These are phyloP conservation scores for Limnephilus auricula DNA, from an alignment of 2,888 invertebrate species.

Conservation along the genomic window DNA sequence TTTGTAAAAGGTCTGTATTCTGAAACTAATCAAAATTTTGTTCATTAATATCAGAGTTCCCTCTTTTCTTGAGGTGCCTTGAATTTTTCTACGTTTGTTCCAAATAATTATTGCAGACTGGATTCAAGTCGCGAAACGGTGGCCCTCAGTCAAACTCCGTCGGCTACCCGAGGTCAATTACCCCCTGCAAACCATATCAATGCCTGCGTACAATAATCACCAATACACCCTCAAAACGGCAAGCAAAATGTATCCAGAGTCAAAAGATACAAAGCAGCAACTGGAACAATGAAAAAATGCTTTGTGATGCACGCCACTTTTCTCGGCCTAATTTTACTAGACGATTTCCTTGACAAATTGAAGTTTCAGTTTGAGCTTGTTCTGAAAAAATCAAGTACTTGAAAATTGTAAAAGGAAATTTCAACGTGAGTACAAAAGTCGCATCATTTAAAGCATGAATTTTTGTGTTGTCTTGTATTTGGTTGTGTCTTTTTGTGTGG, in stretches of 20 bases:
- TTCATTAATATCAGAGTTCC: background rate
- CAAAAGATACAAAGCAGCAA: background rate
- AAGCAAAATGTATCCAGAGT: background rate
- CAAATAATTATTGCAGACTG: constrained; percentile 9
- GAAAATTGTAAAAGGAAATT: constrained; percentile 14
- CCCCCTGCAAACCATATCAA: constrained; percentile 53
- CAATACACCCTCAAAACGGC: background rate
- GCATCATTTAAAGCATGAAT: background rate
- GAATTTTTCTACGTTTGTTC: constrained; percentile 17
- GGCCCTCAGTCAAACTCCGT: constrained; percentile 59
- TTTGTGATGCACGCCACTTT: background rate
- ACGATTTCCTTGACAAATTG: background rate
- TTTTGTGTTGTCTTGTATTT: background rate
- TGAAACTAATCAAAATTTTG: background rate
- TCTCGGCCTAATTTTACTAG: background rate
- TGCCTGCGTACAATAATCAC: constrained; percentile 48
- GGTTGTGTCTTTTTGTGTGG: background rate
- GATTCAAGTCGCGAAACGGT: constrained; percentile 29
- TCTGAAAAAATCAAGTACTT: background rate
- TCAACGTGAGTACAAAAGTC: background rate
- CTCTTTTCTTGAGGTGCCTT: background rate
- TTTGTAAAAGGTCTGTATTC: background rate
- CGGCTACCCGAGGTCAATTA: constrained; percentile 63
- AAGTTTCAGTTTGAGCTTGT: constrained; percentile 31
- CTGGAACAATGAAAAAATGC: background rate